phyloP scores from a whole-genome alignment of 2,888 invertebrate genomes.

The Rhopalosiphum nymphaeae region DNA sequence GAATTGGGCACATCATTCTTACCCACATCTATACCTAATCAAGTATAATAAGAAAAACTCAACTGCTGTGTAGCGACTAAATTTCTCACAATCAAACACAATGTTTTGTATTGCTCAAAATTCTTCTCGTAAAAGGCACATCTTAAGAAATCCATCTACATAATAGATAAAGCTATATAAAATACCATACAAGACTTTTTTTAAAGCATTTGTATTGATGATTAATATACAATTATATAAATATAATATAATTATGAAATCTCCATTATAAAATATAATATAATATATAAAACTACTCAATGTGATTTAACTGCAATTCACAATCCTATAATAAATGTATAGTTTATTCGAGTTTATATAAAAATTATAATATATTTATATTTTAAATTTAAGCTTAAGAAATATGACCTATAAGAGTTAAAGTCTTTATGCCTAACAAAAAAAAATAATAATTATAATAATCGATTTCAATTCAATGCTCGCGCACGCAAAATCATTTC shows the following conservation, averaged over 20 bases:
- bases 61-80: background rate
- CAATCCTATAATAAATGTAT: background rate
- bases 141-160: background rate
- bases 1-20: background rate
- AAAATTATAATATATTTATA: background rate
- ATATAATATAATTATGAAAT: background rate
- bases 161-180: background rate
- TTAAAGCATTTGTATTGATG: background rate
- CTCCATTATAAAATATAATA: background rate
- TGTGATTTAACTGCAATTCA: background rate
- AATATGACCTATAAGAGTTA: background rate
- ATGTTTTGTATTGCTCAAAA: background rate
- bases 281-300: background rate
- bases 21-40: background rate
- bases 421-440: background rate
- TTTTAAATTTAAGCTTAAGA: background rate
- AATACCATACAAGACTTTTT: background rate
- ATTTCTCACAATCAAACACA: background rate
- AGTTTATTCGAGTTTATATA: background rate
- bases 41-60: background rate
- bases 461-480: slow-evolving; percentile 32
- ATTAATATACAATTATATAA: background rate
- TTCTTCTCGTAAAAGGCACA: background rate
- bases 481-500: background rate
- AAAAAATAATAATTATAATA: background rate